A percentile compares a stretch with the other conserved stretches of the same genome.
Conservation (phyloP, 2,113 vertebrate species). For the Neogale vison region DNA sequence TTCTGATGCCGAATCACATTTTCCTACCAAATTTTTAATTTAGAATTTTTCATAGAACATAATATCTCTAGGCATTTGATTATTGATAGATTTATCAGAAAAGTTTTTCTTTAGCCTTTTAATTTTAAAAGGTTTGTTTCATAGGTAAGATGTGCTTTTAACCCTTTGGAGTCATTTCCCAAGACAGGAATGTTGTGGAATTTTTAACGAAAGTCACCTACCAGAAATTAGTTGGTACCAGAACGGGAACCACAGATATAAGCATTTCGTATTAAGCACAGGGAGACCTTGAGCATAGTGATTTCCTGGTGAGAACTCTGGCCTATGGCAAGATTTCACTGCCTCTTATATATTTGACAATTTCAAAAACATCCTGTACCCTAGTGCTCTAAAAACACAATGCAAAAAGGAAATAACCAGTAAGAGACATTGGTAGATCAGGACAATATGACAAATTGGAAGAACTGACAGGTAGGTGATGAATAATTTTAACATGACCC, state of each 20-base stretch:
- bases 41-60: neutral
- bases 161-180: neutral
- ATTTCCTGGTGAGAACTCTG: neutral
- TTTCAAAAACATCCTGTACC: slow-evolving; percentile 14
- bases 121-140: slow-evolving; percentile 34
- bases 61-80: neutral
- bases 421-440: slow-evolving; percentile 53
- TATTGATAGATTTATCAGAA: neutral
- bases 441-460: slow-evolving; percentile 81
- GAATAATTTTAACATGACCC: slow-evolving; percentile 83
- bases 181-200: neutral
- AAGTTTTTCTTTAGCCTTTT: neutral
- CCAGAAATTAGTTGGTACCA: neutral
- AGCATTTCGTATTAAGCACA: neutral
- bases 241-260: neutral
- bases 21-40: neutral
- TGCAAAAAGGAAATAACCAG: slow-evolving; percentile 46
- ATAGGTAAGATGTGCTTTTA: slow-evolving; percentile 7
- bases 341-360: neutral
- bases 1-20: neutral
- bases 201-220: neutral
- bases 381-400: slow-evolving; percentile 24
- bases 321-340: neutral
- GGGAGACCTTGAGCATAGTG: neutral
- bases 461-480: slow-evolving; percentile 82